A percentile compares a stretch with the other conserved stretches of the same genome.
Evolutionary conservation across 2,113 vertebrate genomes (phyloP).

Genomic region (Antennarius striatus): DNA sequence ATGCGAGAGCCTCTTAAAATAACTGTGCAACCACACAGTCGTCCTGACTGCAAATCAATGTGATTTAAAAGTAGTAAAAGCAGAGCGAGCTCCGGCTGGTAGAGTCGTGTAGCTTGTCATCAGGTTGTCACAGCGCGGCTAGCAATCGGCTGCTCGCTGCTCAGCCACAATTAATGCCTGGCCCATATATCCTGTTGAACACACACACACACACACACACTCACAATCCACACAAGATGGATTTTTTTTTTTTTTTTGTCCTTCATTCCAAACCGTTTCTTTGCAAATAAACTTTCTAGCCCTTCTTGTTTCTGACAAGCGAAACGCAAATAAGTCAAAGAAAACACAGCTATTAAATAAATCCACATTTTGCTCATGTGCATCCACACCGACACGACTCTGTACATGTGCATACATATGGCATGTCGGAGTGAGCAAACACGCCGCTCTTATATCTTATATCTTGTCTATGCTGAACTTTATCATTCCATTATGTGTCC

Average conservation of each 20-base stretch:
- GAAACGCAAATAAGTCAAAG: too few relatives aligned
- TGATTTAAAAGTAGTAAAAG: slow-evolving; percentile 58
- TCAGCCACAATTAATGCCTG: slow-evolving; percentile 62
- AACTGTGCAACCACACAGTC: slow-evolving; percentile 58
- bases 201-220: slow-evolving; percentile 1
- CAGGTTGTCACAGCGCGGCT: slow-evolving; percentile 58
- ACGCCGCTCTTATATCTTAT: neutral
- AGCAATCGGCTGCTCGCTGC: slow-evolving; percentile 56
- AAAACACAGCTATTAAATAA: neutral
- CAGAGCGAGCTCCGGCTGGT: slow-evolving; percentile 44
- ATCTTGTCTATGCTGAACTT: slow-evolving; percentile 29
- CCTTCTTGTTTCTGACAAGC: too few relatives aligned
- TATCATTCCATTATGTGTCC: slow-evolving; percentile 30
- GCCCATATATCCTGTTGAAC: slow-evolving; percentile 29
- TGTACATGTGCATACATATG: neutral
- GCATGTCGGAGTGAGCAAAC: neutral
- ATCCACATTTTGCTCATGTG: neutral
- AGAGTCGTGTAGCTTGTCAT: slow-evolving; percentile 59
- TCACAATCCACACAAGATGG: neutral
- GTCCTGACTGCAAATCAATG: slow-evolving; percentile 62
- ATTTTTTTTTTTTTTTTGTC: neutral
- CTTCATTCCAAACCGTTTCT: too few relatives aligned
- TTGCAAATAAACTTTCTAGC: too few relatives aligned
- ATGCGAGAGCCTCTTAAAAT: slow-evolving; percentile 63
- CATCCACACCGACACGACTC: slow-evolving; percentile 16